These are phyloP conservation scores for Cyanistes caeruleus DNA, from an alignment of 2,113 vertebrate species.

Conservation along the genomic window DNA sequence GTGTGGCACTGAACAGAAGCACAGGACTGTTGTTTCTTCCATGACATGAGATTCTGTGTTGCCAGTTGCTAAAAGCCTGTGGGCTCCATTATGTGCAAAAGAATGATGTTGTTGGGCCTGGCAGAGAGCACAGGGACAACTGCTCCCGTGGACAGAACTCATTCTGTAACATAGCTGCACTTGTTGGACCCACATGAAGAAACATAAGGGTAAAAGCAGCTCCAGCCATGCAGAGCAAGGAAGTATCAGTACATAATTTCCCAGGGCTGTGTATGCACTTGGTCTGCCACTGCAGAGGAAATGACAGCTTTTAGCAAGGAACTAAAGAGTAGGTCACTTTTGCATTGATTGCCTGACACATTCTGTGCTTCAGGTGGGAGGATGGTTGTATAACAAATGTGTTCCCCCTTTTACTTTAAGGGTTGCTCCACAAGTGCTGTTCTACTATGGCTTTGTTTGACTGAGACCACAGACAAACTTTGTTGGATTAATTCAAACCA, in stretches of 20 bases:
- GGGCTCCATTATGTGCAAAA: not conserved
- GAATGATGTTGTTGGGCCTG: not conserved
- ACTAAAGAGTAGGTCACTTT: not conserved
- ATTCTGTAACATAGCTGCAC: not conserved
- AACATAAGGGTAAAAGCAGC: fast-evolving
- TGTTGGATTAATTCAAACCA: not conserved
- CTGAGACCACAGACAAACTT: not conserved
- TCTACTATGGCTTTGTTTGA: not conserved
- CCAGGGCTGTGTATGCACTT: not conserved
- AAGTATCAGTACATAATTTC: not conserved
- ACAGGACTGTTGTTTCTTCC: not conserved
- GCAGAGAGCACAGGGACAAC: not conserved
- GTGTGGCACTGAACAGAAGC: not conserved
- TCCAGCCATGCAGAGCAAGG: not conserved
- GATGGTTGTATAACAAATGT: not conserved
- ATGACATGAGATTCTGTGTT: not conserved
- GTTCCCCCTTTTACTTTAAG: not conserved
- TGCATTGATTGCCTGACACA: not conserved
- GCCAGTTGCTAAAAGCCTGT: not conserved
- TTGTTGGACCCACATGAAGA: not conserved
- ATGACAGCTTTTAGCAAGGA: not conserved
- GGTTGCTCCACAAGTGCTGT: not conserved
- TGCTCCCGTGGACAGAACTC: not conserved
- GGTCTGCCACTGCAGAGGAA: not conserved
- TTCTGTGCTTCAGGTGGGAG: not conserved